phyloP scores from a whole-genome alignment of 2,888 invertebrate species.

The Brassicogethes aeneus region DNA sequence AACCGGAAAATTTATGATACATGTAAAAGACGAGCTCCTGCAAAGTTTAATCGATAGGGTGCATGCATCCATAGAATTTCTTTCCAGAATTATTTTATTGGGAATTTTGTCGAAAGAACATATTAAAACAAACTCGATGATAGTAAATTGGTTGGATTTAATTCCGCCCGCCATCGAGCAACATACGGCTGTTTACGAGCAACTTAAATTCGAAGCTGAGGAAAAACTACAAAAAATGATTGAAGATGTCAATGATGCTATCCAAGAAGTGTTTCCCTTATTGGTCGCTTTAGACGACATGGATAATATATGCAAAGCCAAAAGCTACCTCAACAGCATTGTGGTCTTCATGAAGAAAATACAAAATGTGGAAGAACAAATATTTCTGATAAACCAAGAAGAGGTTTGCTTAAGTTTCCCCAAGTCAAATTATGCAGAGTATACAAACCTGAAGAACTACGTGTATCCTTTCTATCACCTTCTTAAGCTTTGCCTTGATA shows the following conservation, averaged over 20 bases:
- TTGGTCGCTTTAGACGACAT: constrained; percentile 73
- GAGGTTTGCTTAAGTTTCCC: constrained; percentile 82
- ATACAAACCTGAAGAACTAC: constrained; percentile 67
- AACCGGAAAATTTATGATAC: constrained; percentile 66
- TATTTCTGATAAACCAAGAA: constrained; percentile 82
- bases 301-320: constrained; percentile 67
- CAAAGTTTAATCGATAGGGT: constrained; percentile 60
- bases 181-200: constrained; percentile 67
- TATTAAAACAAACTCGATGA: constrained; percentile 63
- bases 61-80: constrained; percentile 51
- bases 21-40: constrained; percentile 63
- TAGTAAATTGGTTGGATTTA: constrained; percentile 71
- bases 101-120: constrained; percentile 65
- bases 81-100: constrained; percentile 64
- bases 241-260: constrained; percentile 58
- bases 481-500: constrained; percentile 57
- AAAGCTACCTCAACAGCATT: constrained; percentile 67
- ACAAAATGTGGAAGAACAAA: constrained; percentile 62
- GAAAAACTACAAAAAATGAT: constrained; percentile 63
- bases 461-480: constrained; percentile 61
- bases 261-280: constrained; percentile 64
- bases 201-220: constrained; percentile 74
- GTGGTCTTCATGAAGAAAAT: constrained; percentile 65
- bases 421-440: constrained; percentile 63
- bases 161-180: constrained; percentile 74